phyloP scores from a whole-genome alignment of 2,113 vertebrate genomes.

The Neotoma lepida region DNA sequence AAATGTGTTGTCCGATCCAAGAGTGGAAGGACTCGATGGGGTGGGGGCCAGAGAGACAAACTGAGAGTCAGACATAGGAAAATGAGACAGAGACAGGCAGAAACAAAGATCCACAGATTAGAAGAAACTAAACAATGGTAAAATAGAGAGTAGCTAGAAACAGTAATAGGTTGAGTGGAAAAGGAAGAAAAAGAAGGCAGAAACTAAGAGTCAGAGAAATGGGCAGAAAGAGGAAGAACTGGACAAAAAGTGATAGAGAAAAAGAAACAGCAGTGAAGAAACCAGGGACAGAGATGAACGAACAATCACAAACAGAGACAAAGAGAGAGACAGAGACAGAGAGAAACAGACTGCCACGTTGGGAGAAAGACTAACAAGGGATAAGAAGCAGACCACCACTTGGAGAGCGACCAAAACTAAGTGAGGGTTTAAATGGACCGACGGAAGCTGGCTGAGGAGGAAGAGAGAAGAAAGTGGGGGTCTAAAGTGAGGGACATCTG shows the following conservation, averaged over 20 bases:
- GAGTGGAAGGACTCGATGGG: neutral
- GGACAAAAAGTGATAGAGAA: neutral
- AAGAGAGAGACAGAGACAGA: neutral
- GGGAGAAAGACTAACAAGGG: neutral
- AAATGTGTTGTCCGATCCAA: neutral
- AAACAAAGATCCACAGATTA: constrained; percentile 68
- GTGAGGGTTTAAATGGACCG: constrained; percentile 29
- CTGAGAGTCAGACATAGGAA: neutral
- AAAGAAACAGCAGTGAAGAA: neutral
- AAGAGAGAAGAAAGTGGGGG: neutral
- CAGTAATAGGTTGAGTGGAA: neutral
- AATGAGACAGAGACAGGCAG: constrained; percentile 49
- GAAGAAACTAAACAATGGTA: neutral
- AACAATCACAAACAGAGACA: too few relatives aligned
- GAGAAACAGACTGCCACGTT: neutral
- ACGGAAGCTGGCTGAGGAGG: neutral
- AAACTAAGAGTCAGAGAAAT: neutral
- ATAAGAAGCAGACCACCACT: neutral
- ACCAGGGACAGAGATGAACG: neutral
- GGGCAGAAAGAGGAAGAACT: neutral
- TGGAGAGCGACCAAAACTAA: neutral
- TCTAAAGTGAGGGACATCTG: constrained; percentile 23
- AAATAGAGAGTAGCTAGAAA: neutral
- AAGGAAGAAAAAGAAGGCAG: neutral
- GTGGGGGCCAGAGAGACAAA: neutral